Conservation (phyloP, 2,888 invertebrate species). For the Lasioglossum oenotherae region DNA sequence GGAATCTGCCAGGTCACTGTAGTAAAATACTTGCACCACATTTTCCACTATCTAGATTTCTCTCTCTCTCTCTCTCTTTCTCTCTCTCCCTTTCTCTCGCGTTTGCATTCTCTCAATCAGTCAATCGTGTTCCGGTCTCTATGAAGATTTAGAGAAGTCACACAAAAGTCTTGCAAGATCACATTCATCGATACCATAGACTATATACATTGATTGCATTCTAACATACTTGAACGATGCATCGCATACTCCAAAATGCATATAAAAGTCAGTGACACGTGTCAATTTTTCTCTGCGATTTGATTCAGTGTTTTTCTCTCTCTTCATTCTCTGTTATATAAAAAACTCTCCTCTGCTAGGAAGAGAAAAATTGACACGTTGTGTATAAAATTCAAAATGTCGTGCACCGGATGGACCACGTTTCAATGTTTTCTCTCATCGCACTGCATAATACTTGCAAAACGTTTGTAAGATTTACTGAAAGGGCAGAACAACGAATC, state of each 20-base stretch:
- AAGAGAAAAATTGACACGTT: constrained; percentile 16
- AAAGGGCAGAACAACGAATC: constrained; percentile 14
- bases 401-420: constrained; percentile 10
- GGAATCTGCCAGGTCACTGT: constrained; percentile 67
- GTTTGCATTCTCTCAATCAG: constrained; percentile 10
- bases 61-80: constrained; percentile 1
- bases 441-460: neutral
- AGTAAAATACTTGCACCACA: constrained; percentile 62
- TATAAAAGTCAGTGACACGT: constrained; percentile 43
- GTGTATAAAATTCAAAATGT: constrained; percentile 19
- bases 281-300: constrained; percentile 17
- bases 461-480: constrained; percentile 46
- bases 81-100: neutral
- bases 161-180: constrained; percentile 29
- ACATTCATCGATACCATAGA: constrained; percentile 38
- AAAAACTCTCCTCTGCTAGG: neutral
- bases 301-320: constrained; percentile 4
- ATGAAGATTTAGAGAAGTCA: constrained; percentile 21
- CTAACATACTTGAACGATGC: constrained; percentile 26
- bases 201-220: constrained; percentile 18
- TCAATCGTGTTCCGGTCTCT: constrained; percentile 14
- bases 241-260: constrained; percentile 33
- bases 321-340: neutral
- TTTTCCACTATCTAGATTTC: constrained; percentile 20
- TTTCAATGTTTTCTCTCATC: constrained; percentile 12